phyloP scores from a whole-genome alignment of 2,888 invertebrate species.

The Drosophila nigricruria region DNA sequence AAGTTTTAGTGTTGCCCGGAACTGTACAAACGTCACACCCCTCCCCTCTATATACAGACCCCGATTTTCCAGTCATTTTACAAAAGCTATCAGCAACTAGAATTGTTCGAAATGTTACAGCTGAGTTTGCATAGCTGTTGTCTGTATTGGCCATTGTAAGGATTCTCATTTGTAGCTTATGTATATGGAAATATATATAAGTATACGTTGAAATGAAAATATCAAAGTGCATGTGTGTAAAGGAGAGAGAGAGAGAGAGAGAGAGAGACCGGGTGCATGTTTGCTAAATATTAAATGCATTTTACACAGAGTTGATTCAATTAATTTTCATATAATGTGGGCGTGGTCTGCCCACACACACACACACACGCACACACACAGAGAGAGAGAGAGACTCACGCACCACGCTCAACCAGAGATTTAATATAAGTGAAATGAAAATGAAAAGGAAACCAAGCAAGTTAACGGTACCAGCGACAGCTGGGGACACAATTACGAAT shows the following conservation, averaged over 20 bases:
- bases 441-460: conserved; percentile 56
- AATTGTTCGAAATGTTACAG: conserved; percentile 10
- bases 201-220: not conserved
- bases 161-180: conserved; percentile 15
- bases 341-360: conserved; percentile 5
- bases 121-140: conserved; percentile 16
- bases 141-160: conserved; percentile 15
- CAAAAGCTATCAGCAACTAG: conserved; percentile 8
- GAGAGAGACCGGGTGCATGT: not conserved
- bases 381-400: not conserved
- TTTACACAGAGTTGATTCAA: conserved; percentile 35
- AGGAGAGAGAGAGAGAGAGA: not conserved
- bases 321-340: conserved; percentile 29
- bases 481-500: conserved; percentile 48
- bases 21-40: conserved; percentile 12
- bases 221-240: not conserved
- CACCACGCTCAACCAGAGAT: conserved; percentile 7
- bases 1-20: conserved; percentile 40
- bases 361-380: not conserved
- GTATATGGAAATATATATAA: not conserved
- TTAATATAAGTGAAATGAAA: conserved; percentile 44
- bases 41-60: not conserved
- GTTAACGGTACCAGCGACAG: conserved; percentile 39
- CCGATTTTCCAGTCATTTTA: not conserved
- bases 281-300: conserved; percentile 23